phyloP scores from a whole-genome alignment of 2,888 invertebrate species.

The Hartigia nigra region DNA sequence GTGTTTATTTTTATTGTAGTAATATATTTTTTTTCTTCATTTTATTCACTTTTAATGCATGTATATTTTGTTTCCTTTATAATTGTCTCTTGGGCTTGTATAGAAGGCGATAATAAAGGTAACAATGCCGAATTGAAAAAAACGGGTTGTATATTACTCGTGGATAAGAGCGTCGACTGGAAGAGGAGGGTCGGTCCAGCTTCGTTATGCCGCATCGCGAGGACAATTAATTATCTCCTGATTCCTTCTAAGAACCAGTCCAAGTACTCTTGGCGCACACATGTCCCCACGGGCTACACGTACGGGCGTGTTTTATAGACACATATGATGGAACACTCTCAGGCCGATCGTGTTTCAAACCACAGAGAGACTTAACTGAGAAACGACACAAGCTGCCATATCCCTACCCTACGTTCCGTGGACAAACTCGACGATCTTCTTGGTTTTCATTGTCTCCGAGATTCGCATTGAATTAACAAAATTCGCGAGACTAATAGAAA shows the following conservation, averaged over 20 bases:
- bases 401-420: constrained; percentile 27
- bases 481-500: not conserved
- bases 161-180: not conserved
- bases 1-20: not conserved
- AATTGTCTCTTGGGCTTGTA: not conserved
- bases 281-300: constrained; percentile 22
- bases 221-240: constrained; percentile 64
- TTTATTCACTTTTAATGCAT: not conserved
- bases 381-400: constrained; percentile 48
- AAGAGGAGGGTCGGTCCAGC: constrained; percentile 22
- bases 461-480: not conserved
- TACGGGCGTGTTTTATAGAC: constrained; percentile 58
- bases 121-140: not conserved
- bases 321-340: constrained; percentile 65
- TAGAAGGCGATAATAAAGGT: not conserved
- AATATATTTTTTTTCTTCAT: not conserved
- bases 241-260: constrained; percentile 63
- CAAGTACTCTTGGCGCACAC: constrained; percentile 47
- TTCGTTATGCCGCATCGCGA: constrained; percentile 59
- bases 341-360: constrained; percentile 66
- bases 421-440: constrained; percentile 16
- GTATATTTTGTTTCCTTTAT: not conserved
- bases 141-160: not conserved
- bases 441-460: constrained; percentile 34
- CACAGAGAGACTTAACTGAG: constrained; percentile 59